Evolutionary conservation across 2,888 invertebrate species (phyloP), one percentile per base, ranked within the genome.

Genomic region (Dasysyrphus tricinctus): DNA sequence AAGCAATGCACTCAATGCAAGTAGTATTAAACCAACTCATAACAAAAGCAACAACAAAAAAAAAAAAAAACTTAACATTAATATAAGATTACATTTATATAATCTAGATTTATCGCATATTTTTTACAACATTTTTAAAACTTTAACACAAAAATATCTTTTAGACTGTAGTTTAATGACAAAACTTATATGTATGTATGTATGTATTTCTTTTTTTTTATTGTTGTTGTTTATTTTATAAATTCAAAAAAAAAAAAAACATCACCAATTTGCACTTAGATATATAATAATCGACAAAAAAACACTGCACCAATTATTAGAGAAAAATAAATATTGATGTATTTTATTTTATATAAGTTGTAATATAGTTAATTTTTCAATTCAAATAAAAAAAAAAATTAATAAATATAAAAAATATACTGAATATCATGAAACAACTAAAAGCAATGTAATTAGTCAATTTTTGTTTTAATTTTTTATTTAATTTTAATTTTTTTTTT

Each of bases 1-100:
- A 80, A 85, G 73, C 85, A 85, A 85, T 85, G 85, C 85, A 85
- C 85, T 74, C 85, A 85, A 85, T 85, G 85, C 85, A 85, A 85
- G 37, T 85, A 77, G 51, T 72, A 80, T 76, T 73, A 42, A 76
- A 80, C 51, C 67, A 76, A 81, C 39, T 51, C 14, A 63, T 57
- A 42, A 19, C 16, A 34, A 39, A 70, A 51, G 24, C 19, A 39
- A 24, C 24, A 24, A 24, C 24, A 24, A 24, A 24, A 24, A 24
- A 24, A 24, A 24, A 24, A 24, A 24, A 24, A 44, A 16, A 70
- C 24, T 29, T 80, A 59, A 47, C n/a, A 59, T 51, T 47, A 78
- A 73, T 24, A 59, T 44, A 47, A 16, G 19, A 72, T 65, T 34
- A 24, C n/a, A n/a, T n/a, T n/a, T n/a, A n/a, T n/a, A 24, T 57